These are phyloP conservation scores for Rhingia campestris DNA, from an alignment of 2,888 invertebrate genomes.

Conservation along the genomic window DNA sequence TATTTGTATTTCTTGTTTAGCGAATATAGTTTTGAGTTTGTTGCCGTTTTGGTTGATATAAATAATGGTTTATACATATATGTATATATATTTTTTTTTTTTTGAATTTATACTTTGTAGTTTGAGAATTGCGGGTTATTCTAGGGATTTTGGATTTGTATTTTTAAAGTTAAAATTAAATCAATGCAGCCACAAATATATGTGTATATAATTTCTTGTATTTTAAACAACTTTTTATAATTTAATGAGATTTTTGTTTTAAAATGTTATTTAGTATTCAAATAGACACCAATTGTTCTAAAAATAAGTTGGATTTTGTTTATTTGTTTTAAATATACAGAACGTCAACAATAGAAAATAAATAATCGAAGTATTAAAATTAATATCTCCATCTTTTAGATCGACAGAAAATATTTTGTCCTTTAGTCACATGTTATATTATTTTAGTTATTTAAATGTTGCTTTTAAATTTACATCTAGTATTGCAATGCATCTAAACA, in stretches of 20 bases:
- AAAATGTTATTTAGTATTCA: constrained; percentile 57
- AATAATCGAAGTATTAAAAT: constrained; percentile 50
- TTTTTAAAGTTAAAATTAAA: constrained; percentile 26
- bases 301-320: constrained; percentile 66
- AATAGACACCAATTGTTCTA: constrained; percentile 74
- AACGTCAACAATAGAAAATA: constrained; percentile 55
- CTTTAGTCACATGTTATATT: constrained; percentile 37
- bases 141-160: neutral
- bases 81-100: constrained; percentile 38
- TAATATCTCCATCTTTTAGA: constrained; percentile 39
- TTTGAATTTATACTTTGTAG: constrained; percentile 36
- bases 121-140: constrained; percentile 39
- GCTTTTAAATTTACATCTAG: constrained; percentile 64
- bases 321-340: constrained; percentile 45
- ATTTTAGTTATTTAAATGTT: constrained; percentile 34
- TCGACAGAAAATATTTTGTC: constrained; percentile 39
- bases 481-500: constrained; percentile 73
- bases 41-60: constrained; percentile 51
- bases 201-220: constrained; percentile 24
- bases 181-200: constrained; percentile 56
- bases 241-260: constrained; percentile 51
- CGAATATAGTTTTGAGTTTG: constrained; percentile 68
- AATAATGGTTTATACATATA: constrained; percentile 26
- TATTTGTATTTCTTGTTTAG: constrained; percentile 63
- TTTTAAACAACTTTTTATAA: constrained; percentile 48